Conservation (phyloP, 2,797 vertebrate species). For the Anabas testudineus region DNA sequence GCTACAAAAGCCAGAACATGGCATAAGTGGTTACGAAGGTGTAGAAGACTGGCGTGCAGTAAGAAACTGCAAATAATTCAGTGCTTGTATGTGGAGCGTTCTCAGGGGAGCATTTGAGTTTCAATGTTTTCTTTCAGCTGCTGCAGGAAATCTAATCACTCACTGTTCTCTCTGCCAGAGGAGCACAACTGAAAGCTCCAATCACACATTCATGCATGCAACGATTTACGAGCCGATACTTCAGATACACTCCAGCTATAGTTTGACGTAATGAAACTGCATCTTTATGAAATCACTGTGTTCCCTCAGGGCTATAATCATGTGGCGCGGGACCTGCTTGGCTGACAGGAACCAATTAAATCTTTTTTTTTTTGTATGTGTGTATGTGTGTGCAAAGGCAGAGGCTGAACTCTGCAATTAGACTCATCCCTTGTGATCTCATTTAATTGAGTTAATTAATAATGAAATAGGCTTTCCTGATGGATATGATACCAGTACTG, state of each 20-base stretch:
- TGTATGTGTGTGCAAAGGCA: background rate
- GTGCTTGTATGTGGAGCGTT: slow-evolving; percentile 9
- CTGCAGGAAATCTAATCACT: slow-evolving; percentile 38
- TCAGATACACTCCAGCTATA: background rate
- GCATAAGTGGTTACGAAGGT: background rate
- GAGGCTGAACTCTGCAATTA: background rate
- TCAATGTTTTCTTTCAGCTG: slow-evolving; percentile 28
- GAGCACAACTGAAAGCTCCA: slow-evolving; percentile 17
- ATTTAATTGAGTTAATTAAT: background rate
- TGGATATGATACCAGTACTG: background rate
- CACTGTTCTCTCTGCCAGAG: background rate
- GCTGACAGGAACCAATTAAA: background rate
- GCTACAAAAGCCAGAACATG: background rate
- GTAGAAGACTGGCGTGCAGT: background rate
- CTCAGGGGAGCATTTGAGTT: slow-evolving; percentile 8
- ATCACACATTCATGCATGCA: slow-evolving; percentile 1
- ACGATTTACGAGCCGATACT: background rate
- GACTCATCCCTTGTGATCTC: background rate
- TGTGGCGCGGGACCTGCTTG: background rate
- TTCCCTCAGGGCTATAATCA: slow-evolving; percentile 14
- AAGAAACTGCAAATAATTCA: slow-evolving; percentile 20
- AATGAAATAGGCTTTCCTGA: background rate
- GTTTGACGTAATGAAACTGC: slow-evolving; percentile 8
- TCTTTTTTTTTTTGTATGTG: background rate
- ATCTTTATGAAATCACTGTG: slow-evolving; percentile 13